Percentiles rank a stretch among this genome's conserved stretches.
phyloP scores from a whole-genome alignment of 2,797 vertebrate genomes.

The Silurus aristotelis region DNA sequence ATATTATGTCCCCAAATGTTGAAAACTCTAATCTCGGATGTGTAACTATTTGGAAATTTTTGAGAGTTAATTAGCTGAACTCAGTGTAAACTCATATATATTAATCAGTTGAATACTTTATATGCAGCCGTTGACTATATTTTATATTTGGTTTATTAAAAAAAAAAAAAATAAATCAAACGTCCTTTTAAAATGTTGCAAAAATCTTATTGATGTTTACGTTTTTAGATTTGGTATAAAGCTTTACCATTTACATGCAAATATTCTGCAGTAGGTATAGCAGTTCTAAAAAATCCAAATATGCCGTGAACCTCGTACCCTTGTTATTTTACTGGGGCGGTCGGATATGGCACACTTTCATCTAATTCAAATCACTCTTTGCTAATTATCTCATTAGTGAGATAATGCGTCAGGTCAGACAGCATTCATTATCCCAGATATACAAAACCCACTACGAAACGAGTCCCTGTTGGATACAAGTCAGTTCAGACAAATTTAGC shows the following conservation, averaged over 20 bases:
- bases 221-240: neutral
- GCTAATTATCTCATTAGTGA: slow-evolving; percentile 37
- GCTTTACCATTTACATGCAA: neutral
- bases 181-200: neutral
- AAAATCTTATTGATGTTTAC: neutral
- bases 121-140: neutral
- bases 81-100: neutral
- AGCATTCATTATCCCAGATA: slow-evolving; percentile 23
- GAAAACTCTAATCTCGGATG: neutral
- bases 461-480: slow-evolving; percentile 21
- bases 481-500: slow-evolving; percentile 15
- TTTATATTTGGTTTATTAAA: neutral
- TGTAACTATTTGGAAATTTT: neutral
- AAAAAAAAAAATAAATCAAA: neutral
- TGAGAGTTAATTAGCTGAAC: neutral
- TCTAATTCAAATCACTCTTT: slow-evolving; percentile 22
- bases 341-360: slow-evolving; percentile 27
- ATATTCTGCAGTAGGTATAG: neutral
- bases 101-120: neutral
- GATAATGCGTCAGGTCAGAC: slow-evolving; percentile 10
- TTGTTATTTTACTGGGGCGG: slow-evolving; percentile 6
- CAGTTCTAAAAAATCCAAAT: neutral
- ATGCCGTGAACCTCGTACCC: neutral
- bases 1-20: neutral
- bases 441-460: slow-evolving; percentile 21